Percentiles rank a stretch among this genome's conserved stretches.
Conservation (phyloP, 2,113 vertebrate species). For the Lipophrys pholis region DNA sequence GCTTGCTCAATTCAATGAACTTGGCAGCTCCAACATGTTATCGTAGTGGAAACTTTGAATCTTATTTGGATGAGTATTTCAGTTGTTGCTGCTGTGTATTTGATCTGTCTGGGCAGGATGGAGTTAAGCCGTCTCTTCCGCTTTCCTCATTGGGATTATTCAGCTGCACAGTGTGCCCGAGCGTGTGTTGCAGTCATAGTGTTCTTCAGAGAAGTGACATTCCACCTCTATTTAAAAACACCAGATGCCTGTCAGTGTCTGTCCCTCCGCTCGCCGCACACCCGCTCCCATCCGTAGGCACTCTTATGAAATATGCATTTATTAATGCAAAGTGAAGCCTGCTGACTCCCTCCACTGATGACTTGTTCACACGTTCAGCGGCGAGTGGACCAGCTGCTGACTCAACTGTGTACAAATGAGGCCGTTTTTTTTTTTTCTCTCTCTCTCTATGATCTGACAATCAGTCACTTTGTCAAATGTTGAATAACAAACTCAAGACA, state of each 20-base stretch:
- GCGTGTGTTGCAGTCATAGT: conserved; percentile 52
- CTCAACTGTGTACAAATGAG: conserved; percentile 14
- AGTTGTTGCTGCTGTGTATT: neutral
- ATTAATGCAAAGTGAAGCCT: conserved; percentile 24
- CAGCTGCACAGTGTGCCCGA: conserved; percentile 57
- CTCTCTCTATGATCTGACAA: neutral
- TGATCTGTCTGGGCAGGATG: neutral
- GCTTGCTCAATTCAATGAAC: no score
- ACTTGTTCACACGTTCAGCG: conserved; percentile 12
- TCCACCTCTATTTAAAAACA: conserved; percentile 63
- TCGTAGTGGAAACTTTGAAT: no score
- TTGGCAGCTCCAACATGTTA: no score
- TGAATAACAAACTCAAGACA: neutral
- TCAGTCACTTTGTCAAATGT: neutral
- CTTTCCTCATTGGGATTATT: conserved; percentile 38
- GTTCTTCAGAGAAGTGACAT: conserved; percentile 67
- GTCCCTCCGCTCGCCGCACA: conserved; percentile 17
- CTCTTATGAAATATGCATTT: conserved; percentile 65
- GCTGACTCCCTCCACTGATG: conserved; percentile 20
- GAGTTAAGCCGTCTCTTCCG: conserved; percentile 35
- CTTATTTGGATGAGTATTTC: neutral
- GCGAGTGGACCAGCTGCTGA: conserved; percentile 30
- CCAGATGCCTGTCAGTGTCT: conserved; percentile 41
- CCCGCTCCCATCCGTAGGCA: conserved; percentile 32
- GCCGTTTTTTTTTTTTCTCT: neutral